phyloP scores from a whole-genome alignment of 1,140 invertebrate species.

The Palaemon carinicauda region DNA sequence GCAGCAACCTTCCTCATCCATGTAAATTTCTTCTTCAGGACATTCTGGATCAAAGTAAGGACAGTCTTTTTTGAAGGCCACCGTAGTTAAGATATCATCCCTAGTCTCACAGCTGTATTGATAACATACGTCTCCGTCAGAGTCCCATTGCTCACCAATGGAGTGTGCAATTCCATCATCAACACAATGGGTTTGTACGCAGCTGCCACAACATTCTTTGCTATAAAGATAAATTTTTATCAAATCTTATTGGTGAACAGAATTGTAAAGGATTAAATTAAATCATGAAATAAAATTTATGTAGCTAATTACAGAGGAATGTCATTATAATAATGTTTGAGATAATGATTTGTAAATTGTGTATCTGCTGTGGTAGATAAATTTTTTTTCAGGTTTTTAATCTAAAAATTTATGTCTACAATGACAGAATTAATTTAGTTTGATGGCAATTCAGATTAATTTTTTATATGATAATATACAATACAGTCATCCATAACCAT shows the following conservation, averaged over 20 bases:
- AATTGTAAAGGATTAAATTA: no score
- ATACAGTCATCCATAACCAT: no score
- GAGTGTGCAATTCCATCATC: conserved; percentile 68
- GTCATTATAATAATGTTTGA: neutral
- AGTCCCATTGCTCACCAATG: conserved; percentile 62
- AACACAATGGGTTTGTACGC: conserved; percentile 73
- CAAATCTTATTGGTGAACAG: no score
- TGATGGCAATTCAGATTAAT: no score
- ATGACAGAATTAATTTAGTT: no score
- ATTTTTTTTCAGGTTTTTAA: no score
- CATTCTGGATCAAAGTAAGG: conserved; percentile 59
- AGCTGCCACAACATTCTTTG: conserved; percentile 76
- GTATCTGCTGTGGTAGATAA: no score
- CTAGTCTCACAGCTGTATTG: conserved; percentile 59
- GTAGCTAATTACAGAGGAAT: neutral
- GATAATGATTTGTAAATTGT: no score
- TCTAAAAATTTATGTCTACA: no score
- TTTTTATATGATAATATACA: no score
- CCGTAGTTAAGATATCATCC: conserved; percentile 47
- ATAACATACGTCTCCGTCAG: conserved; percentile 59
- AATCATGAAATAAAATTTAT: neutral
- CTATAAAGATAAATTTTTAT: conserved; percentile 54
- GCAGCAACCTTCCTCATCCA: conserved; percentile 61
- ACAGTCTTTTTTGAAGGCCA: conserved; percentile 54
- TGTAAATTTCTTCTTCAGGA: conserved; percentile 53